Conservation (phyloP, 1,140 invertebrate species). For the Galleria mellonella region DNA sequence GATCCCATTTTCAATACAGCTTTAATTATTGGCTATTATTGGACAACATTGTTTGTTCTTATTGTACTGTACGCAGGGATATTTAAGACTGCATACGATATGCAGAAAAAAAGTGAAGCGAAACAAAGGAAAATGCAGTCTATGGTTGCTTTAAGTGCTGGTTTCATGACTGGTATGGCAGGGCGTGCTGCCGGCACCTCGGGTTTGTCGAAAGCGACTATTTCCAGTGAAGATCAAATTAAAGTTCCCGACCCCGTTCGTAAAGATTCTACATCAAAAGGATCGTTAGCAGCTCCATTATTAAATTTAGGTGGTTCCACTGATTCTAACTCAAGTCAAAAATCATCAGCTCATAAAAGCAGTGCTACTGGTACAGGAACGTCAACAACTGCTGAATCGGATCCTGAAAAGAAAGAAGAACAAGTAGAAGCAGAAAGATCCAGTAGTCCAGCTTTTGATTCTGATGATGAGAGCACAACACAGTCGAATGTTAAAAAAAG, state of each 20-base stretch:
- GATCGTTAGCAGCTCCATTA: conserved; percentile 59
- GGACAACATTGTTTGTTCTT: conserved; percentile 95
- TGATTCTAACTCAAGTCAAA: conserved; percentile 78
- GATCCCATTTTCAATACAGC: conserved; percentile 98
- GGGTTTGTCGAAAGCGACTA: conserved; percentile 84
- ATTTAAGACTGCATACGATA: conserved; percentile 97
- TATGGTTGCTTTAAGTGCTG: conserved; percentile 91
- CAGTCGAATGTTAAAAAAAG: conserved; percentile 73
- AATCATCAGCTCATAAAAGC: conserved; percentile 77
- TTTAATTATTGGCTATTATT: conserved; percentile 98
- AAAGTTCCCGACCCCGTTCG: conserved; percentile 60
- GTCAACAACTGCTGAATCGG: conserved; percentile 73
- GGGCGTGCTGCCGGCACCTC: conserved; percentile 88
- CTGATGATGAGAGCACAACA: conserved; percentile 88
- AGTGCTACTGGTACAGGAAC: conserved; percentile 76
- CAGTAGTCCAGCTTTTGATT: conserved; percentile 96
- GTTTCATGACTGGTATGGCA: conserved; percentile 91
- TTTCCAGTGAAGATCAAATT: conserved; percentile 82
- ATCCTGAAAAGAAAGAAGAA: conserved; percentile 70
- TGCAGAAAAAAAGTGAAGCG: conserved; percentile 98
- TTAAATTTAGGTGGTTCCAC: conserved; percentile 61
- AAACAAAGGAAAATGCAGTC: conserved; percentile 96
- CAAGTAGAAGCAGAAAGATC: conserved; percentile 90
- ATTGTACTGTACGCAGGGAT: conserved; percentile 98
- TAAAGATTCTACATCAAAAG: conserved; percentile 59